Evolutionary conservation across 2,113 vertebrate species (phyloP).

Genomic region (Bambusicola thoracicus): DNA sequence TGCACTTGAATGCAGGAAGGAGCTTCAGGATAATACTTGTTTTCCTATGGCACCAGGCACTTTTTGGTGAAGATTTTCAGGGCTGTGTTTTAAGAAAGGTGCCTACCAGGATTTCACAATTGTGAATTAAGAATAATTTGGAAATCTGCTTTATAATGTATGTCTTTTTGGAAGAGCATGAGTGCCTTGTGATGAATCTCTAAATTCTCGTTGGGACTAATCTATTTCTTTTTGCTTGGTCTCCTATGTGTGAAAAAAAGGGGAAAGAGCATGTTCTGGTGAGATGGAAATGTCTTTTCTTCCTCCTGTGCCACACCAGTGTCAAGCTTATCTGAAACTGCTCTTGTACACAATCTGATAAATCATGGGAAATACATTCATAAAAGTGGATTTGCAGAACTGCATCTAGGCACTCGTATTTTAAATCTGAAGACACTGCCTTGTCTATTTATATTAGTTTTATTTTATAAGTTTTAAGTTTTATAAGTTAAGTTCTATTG

Average conservation of each 20-base stretch:
- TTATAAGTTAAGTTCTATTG: slow-evolving; percentile 20
- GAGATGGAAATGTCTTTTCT: not conserved
- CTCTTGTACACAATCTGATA: not conserved
- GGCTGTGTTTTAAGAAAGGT: not conserved
- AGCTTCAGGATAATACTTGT: not conserved
- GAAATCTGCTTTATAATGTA: not conserved
- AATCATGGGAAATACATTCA: not conserved
- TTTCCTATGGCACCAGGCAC: not conserved
- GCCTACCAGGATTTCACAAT: not conserved
- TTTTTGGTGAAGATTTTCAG: not conserved
- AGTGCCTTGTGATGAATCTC: not conserved
- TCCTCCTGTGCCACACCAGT: not conserved
- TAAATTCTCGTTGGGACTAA: not conserved
- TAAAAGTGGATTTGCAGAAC: not conserved
- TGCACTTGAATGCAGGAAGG: not conserved
- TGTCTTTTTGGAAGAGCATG: not conserved
- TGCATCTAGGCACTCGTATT: not conserved
- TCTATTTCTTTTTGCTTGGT: not conserved
- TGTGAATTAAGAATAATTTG: not conserved
- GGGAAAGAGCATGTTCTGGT: not conserved
- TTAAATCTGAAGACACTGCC: not conserved
- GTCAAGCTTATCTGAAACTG: not conserved
- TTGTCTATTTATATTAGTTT: not conserved
- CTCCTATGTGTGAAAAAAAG: not conserved
- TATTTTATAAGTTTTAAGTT: too few relatives aligned